These are phyloP conservation scores for Heliconius erato DNA, from an alignment of 2,888 invertebrate species.

Conservation along the genomic window DNA sequence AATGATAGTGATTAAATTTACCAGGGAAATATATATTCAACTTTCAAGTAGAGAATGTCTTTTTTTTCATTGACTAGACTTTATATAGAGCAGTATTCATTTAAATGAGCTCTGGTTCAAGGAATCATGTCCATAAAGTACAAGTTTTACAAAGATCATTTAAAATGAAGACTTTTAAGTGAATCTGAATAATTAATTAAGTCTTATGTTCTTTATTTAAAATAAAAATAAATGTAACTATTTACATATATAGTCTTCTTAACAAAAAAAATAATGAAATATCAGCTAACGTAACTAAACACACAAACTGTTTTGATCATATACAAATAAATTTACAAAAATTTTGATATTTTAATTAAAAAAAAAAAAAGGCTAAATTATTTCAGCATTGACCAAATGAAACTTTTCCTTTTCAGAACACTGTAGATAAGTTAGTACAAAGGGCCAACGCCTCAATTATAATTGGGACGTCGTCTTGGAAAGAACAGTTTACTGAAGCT, in stretches of 20 bases:
- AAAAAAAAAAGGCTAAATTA: too few species aligned
- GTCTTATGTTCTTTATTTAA: neutral
- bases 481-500: conserved; percentile 99
- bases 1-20: too few species aligned
- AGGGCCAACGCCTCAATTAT: conserved; percentile 98
- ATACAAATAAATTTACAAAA: too few species aligned
- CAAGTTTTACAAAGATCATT: neutral
- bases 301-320: too few species aligned
- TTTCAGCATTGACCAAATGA: neutral
- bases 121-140: conserved; percentile 5
- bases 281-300: too few species aligned
- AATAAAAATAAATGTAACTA: too few species aligned
- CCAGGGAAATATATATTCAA: too few species aligned
- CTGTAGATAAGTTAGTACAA: conserved; percentile 99
- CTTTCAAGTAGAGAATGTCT: neutral
- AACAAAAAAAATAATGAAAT: too few species aligned
- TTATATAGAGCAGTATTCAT: neutral
- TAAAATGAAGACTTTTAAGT: neutral
- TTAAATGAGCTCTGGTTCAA: neutral
- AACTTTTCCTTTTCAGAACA: conserved; percentile 89
- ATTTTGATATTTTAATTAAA: too few species aligned
- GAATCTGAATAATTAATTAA: neutral
- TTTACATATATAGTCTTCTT: too few species aligned
- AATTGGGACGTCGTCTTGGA: conserved; percentile 99
- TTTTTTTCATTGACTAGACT: neutral